Conservation (phyloP, 2,797 vertebrate genomes). For the Hydrophis major region DNA sequence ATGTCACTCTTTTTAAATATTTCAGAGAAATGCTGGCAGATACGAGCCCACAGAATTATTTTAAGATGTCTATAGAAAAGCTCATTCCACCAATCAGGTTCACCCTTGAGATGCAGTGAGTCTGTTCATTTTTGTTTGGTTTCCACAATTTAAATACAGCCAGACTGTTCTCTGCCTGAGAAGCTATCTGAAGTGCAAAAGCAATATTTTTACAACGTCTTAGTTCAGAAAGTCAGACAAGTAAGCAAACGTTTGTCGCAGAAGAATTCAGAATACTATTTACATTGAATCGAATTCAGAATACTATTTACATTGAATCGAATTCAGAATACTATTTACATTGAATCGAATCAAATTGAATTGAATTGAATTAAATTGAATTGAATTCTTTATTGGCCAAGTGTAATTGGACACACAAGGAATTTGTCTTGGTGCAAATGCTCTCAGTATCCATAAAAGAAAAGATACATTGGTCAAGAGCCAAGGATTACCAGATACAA, state of each 20-base stretch:
- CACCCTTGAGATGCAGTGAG: conserved; percentile 29
- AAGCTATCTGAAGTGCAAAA: neutral
- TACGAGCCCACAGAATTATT: conserved; percentile 19
- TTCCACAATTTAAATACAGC: neutral
- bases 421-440: too few relatives aligned
- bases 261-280: neutral
- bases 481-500: too few relatives aligned
- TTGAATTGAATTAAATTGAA: too few relatives aligned
- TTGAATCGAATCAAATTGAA: too few relatives aligned
- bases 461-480: too few relatives aligned
- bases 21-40: conserved; percentile 28
- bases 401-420: too few relatives aligned
- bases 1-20: conserved; percentile 16
- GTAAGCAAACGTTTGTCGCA: neutral
- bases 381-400: too few relatives aligned
- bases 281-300: neutral
- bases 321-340: neutral
- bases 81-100: conserved; percentile 12
- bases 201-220: neutral
- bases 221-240: neutral
- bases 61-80: neutral
- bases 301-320: neutral
- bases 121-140: conserved; percentile 15
- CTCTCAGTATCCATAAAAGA: too few relatives aligned
- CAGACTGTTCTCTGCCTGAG: neutral